phyloP scores from a whole-genome alignment of 1,140 invertebrate genomes.

The Neodiprion pinetum region DNA sequence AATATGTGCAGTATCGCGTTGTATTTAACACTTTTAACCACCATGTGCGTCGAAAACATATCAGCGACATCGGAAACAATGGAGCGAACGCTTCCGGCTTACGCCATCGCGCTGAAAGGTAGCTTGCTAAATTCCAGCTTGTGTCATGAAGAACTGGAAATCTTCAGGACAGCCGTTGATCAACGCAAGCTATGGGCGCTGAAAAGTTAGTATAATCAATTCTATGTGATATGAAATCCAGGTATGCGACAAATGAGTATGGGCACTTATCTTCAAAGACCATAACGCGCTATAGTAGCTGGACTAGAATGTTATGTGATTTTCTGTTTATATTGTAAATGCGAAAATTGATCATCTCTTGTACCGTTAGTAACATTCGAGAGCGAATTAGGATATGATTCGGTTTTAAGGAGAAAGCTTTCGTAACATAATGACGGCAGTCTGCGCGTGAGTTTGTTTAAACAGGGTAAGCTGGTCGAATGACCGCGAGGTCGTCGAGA shows the following conservation, averaged over 20 bases:
- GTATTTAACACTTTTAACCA: neutral
- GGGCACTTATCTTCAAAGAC: neutral
- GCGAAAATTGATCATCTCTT: neutral
- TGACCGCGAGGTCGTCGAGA: neutral
- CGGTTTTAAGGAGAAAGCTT: too few species aligned
- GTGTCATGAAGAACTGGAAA: conserved; percentile 39
- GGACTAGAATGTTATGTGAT: neutral
- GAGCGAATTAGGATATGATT: neutral
- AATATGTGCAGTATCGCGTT: neutral
- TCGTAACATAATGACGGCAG: too few species aligned
- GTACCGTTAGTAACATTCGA: neutral
- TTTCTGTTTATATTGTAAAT: neutral
- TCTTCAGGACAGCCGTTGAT: conserved; percentile 42
- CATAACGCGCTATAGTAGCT: neutral
- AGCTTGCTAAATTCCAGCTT: conserved; percentile 31
- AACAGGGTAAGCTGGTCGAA: too few species aligned
- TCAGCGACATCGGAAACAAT: conserved; percentile 8
- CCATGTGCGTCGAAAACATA: neutral
- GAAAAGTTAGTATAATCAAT: conserved; percentile 43
- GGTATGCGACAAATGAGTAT: neutral
- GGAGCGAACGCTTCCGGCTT: conserved; percentile 37
- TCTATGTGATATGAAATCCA: neutral
- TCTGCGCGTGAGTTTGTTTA: too few species aligned
- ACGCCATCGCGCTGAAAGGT: conserved; percentile 37
- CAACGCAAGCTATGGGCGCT: conserved; percentile 43